Conservation (phyloP, 2,888 invertebrate genomes). For the Eristalis intricaria region DNA sequence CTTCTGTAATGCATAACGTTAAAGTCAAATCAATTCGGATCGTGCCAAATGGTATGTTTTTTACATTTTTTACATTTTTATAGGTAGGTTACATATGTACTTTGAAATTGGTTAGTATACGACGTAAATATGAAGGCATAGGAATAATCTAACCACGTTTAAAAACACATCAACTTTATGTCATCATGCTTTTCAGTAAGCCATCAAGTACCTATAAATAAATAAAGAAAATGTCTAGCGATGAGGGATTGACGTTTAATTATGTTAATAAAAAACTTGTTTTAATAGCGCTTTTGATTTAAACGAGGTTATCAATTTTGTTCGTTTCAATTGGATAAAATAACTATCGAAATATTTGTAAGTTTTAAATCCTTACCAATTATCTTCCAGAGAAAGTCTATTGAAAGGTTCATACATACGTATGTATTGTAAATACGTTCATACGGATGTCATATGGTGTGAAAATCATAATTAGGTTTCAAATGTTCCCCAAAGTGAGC, state of each 20-base stretch:
- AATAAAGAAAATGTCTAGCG: not conserved
- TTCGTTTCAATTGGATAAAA: not conserved
- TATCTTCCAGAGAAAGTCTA: no score
- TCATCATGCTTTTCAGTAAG: not conserved
- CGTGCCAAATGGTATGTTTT: not conserved
- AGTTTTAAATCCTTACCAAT: no score
- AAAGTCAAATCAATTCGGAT: not conserved
- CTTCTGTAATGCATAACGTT: not conserved
- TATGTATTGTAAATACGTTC: no score
- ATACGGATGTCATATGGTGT: no score
- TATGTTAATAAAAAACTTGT: not conserved
- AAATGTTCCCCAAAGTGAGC: no score
- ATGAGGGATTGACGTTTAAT: not conserved
- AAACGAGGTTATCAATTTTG: not conserved
- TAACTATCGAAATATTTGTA: no score
- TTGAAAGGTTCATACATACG: no score
- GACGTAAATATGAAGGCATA: not conserved
- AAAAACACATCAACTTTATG: not conserved
- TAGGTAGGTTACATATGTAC: no score
- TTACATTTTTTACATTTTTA: no score
- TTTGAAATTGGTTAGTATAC: not conserved
- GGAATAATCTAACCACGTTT: not conserved
- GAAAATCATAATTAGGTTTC: not conserved
- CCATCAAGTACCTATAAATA: not conserved
- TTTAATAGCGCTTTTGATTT: not conserved